Evolutionary conservation across 2,888 invertebrate genomes (phyloP).

Genomic region (Molanna angustata): DNA sequence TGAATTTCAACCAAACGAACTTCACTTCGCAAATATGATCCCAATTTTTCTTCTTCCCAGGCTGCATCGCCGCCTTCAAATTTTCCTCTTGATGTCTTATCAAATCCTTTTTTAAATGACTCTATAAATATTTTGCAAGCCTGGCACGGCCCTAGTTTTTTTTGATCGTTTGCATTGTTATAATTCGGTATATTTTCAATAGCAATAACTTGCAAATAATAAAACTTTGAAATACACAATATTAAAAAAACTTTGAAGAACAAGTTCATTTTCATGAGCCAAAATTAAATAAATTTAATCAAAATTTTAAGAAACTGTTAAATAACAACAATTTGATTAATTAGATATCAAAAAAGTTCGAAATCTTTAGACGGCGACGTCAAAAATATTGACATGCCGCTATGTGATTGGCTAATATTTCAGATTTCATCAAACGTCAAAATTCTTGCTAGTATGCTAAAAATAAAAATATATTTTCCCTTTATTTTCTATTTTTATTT

Average conservation of each 20-base stretch:
- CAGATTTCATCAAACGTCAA: too few relatives aligned
- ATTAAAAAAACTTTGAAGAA: neutral
- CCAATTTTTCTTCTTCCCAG: slow-evolving; percentile 88
- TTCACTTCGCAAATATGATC: slow-evolving; percentile 82
- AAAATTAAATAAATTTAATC: too few relatives aligned
- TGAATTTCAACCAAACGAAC: slow-evolving; percentile 88
- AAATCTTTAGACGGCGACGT: too few relatives aligned
- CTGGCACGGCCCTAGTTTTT: slow-evolving; percentile 70
- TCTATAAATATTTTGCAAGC: slow-evolving; percentile 71
- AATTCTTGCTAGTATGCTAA: too few relatives aligned
- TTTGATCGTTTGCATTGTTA: slow-evolving; percentile 31
- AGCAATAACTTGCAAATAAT: slow-evolving; percentile 10
- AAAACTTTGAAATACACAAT: neutral
- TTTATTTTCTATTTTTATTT: too few relatives aligned
- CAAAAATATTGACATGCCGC: too few relatives aligned
- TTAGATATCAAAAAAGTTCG: too few relatives aligned
- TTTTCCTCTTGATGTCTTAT: slow-evolving; percentile 79
- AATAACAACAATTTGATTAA: too few relatives aligned
- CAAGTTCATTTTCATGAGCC: slow-evolving; percentile 12
- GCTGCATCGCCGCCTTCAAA: slow-evolving; percentile 92
- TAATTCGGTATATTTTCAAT: slow-evolving; percentile 19
- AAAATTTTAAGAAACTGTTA: too few relatives aligned
- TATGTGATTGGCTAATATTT: too few relatives aligned
- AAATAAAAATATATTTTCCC: too few relatives aligned
- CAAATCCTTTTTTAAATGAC: slow-evolving; percentile 78